Percentiles rank a stretch among this genome's conserved stretches.
phyloP scores from a whole-genome alignment of 2,797 vertebrate species.

The Xiphophorus birchmanni region DNA sequence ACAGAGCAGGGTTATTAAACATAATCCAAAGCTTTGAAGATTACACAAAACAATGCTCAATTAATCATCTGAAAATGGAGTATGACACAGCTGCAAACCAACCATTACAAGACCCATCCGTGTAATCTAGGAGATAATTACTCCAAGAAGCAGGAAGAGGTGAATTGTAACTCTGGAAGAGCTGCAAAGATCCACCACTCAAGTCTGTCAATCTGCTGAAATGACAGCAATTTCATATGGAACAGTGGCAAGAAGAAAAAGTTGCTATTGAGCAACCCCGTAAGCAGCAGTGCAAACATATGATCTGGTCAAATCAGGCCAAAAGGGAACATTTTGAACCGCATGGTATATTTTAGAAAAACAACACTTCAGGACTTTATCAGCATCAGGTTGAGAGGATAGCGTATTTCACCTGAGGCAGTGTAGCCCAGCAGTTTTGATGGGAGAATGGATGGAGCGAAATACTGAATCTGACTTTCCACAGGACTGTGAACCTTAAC shows the following conservation, averaged over 20 bases:
- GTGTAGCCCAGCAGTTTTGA: neutral
- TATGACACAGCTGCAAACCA: neutral
- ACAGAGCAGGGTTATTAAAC: neutral
- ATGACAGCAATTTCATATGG: neutral
- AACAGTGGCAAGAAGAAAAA: neutral
- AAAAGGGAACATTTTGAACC: neutral
- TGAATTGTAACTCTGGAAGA: neutral
- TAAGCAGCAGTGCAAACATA: neutral
- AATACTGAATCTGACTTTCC: neutral
- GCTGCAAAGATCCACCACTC: neutral
- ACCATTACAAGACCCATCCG: neutral
- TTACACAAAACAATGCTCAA: neutral
- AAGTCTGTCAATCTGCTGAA: neutral
- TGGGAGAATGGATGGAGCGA: neutral
- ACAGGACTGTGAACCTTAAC: neutral
- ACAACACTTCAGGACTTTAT: neutral
- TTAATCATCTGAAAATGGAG: neutral
- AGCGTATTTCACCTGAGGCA: neutral
- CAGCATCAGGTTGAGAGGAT: neutral
- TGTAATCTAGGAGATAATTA: neutral
- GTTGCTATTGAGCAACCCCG: neutral
- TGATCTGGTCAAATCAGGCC: neutral
- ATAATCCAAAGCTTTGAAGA: neutral
- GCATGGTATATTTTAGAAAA: neutral
- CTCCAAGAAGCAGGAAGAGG: neutral